Percentiles rank a stretch among this genome's conserved stretches.
Evolutionary conservation across 2,888 invertebrate genomes (phyloP).

Genomic region (Anthoptus insignis): DNA sequence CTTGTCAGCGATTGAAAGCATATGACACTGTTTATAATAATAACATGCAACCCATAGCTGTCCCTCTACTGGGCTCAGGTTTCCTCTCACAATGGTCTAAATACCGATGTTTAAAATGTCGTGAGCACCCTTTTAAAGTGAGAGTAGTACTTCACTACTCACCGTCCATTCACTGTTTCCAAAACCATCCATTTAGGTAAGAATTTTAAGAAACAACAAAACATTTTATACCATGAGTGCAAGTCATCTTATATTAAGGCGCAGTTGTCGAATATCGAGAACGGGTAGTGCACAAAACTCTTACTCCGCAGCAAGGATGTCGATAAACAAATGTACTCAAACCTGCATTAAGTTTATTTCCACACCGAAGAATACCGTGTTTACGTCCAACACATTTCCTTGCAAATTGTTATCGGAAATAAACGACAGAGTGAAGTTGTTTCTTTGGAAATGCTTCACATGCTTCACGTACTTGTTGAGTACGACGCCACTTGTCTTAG

Average conservation of each 20-base stretch:
- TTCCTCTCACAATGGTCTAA: too few relatives aligned
- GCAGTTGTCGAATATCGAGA: not conserved
- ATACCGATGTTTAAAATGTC: too few relatives aligned
- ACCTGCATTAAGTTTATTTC: conserved; percentile 45
- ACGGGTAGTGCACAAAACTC: conserved; percentile 16
- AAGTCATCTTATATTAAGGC: not conserved
- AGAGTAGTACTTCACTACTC: too few relatives aligned
- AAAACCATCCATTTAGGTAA: too few relatives aligned
- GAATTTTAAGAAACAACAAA: conserved; percentile 1
- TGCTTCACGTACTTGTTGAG: conserved; percentile 58
- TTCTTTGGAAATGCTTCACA: conserved; percentile 70
- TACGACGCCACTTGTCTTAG: conserved; percentile 44
- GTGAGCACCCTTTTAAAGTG: too few relatives aligned
- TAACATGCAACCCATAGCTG: too few relatives aligned
- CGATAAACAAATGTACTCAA: conserved; percentile 41
- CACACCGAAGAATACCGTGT: conserved; percentile 49
- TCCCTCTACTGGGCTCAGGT: too few relatives aligned
- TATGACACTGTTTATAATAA: too few relatives aligned
- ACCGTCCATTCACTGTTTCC: too few relatives aligned
- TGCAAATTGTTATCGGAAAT: conserved; percentile 74
- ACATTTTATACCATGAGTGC: too few relatives aligned
- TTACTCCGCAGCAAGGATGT: conserved; percentile 25
- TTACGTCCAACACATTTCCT: conserved; percentile 63
- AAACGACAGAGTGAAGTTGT: conserved; percentile 63
- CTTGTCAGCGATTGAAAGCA: too few relatives aligned